These are phyloP conservation scores for Cerastoderma edule DNA, from an alignment of 2,888 invertebrate species.

Conservation along the genomic window DNA sequence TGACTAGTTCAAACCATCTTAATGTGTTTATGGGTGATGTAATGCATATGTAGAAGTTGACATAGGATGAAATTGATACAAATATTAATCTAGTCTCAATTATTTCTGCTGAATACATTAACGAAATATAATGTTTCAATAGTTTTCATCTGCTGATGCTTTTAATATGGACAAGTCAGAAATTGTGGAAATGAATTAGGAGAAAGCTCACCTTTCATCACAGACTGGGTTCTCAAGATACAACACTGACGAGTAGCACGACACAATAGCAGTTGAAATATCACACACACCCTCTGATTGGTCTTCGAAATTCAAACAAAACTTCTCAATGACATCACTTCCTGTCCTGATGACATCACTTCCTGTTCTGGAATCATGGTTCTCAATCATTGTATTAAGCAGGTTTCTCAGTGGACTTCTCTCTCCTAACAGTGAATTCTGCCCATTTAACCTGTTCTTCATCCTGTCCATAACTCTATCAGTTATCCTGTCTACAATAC, in stretches of 20 bases:
- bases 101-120: no score
- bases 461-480: conserved; percentile 15
- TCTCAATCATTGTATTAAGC: conserved; percentile 4
- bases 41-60: no score
- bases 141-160: no score
- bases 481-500: background rate
- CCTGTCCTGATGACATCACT: conserved; percentile 24
- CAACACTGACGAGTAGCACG: background rate
- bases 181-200: no score
- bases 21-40: no score
- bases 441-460: background rate
- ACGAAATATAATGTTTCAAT: no score
- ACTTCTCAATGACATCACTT: conserved; percentile 18
- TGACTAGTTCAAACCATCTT: no score
- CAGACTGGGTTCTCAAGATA: background rate
- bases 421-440: no score
- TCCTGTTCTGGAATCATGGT: conserved; percentile 7
- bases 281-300: conserved; percentile 9
- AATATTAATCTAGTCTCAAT: no score
- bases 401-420: no score
- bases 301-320: conserved; percentile 2
- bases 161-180: no score
- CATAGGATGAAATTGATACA: no score
- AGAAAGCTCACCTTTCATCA: conserved; percentile 19
- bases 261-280: background rate